Conservation (phyloP, 2,888 invertebrate species). For the Perithous albicinctus region DNA sequence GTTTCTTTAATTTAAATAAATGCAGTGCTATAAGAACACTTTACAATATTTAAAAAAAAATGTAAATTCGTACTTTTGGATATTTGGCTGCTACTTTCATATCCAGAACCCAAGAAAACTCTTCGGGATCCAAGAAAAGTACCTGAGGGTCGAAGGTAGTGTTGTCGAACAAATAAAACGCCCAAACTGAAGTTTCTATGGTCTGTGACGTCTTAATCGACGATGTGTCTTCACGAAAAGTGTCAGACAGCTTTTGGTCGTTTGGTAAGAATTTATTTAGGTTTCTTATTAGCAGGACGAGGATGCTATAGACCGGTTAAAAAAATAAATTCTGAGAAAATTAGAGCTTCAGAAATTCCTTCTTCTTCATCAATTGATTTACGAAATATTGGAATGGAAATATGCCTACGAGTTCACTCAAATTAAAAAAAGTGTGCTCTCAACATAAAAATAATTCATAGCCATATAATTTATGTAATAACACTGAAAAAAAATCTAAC, state of each 20-base stretch:
- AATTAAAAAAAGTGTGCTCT: no score
- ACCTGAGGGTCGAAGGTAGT: conserved; percentile 15
- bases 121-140: conserved; percentile 23
- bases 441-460: no score
- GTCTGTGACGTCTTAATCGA: neutral
- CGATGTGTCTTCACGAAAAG: conserved; percentile 1
- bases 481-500: no score
- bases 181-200: neutral
- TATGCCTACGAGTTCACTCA: no score
- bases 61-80: no score
- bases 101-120: no score
- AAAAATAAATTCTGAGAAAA: neutral
- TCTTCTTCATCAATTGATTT: neutral
- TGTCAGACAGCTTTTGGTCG: neutral
- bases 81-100: no score
- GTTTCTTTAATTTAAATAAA: no score
- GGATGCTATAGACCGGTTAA: neutral
- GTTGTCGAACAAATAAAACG: conserved; percentile 32
- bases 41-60: no score
- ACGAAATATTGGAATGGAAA: neutral
- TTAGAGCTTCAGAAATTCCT: neutral
- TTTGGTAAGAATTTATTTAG: conserved; percentile 11
- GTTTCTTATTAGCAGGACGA: neutral
- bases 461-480: no score
- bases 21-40: no score